Evolutionary conservation across 2,888 invertebrate genomes (phyloP), one percentile per base, ranked within the genome.

Genomic region (Onchidella celtica): DNA sequence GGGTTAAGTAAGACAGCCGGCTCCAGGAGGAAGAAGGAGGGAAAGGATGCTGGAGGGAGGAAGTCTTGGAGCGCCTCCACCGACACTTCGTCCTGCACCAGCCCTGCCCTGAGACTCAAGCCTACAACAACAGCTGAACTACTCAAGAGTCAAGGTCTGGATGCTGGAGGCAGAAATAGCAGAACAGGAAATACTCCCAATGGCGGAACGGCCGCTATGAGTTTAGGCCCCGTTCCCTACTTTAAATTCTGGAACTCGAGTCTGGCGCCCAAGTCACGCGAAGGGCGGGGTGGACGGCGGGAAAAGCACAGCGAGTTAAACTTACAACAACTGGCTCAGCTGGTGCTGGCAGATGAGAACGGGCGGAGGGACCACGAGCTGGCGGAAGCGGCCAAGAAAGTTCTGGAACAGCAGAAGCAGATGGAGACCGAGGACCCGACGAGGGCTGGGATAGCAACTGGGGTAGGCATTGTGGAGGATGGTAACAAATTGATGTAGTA

Each of bases 181-280:
- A 47, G 9, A 6, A 47, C 47, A 11, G 9, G 9, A 11, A 47
- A 47, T 47, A 24, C 3, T 14, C 36, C 9, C 57, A 32, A n/a
- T 9, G 47, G 29, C 11, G 68, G 38, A n/a, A 24, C 55, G 17
- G 61, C 21, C 61, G n/a, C 27, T 6, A 4, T n/a, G 61, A 21
- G n/a, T n/a, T 61, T 61, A 2, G 55, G 63, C 9, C 34, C 77
- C 9, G 68, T 78, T 69, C 83, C 85, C 2, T 85, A 83, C 59
- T 83, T 81, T 57, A 83, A 82, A 40, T 85, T 83, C 75, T 85
- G 85, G 85, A 83, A 80, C 72, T 77, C 80, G 40, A 78, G 79
- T 9, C n/a, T 80, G 3, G 78, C 79, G 1, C 55, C 69, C 9
- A 66, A 68, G 38, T 66, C 68, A 3, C 55, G 77, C 17, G 68